Base-by-base conservation (phyloP, 2,113 vertebrate genomes). In the Motacilla alba region DNA sequence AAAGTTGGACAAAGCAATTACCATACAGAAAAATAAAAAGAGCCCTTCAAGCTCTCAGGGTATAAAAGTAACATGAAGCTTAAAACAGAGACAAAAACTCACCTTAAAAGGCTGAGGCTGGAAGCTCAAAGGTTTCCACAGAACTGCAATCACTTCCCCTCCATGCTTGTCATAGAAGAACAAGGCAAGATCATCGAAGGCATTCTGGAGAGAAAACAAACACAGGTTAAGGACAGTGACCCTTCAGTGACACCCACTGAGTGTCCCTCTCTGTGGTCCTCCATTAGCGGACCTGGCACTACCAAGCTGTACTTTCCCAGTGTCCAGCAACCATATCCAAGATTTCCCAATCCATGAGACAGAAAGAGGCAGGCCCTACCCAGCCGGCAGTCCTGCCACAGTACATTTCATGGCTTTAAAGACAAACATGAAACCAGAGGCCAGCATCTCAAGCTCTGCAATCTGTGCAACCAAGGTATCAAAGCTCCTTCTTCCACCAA, bases 101-200 rank as follows among this genome's bases (percentile, higher is more conserved):
- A 99, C 99, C 98, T 99, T 99, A 88, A 99, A 99, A 21, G 98
- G 98, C 87, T 98, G 96, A 14, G 98, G 98, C 52, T 96, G 83
- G 92, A 99, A 99, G 87, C 99, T 98, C 27, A 98, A 97, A 26
- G 99, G 99, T 79, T 99, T 99, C 99, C 99, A 99, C 55, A 99
- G 96, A 83, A 99, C 99, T 37, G 98, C 98, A 7, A 99, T 98
- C 90, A 99, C 98, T 30, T 98, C 98, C 52, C 99, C 99, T 12
- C 99, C 99, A 50, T 98, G 98, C 22, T 98, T 98, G 96, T 99
- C 99, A 17, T 98, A 98, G 98, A 99, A 99, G 94, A 99, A 99
- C 70, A 99, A 97, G 4, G 99, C 99, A 7, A 99, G 93, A 90
- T 99, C 98, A 33, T 98, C 98, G 28, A 99, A 99, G 39, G 98